phyloP scores from a whole-genome alignment of 2,113 vertebrate genomes.

The Macquaria ambigua region DNA sequence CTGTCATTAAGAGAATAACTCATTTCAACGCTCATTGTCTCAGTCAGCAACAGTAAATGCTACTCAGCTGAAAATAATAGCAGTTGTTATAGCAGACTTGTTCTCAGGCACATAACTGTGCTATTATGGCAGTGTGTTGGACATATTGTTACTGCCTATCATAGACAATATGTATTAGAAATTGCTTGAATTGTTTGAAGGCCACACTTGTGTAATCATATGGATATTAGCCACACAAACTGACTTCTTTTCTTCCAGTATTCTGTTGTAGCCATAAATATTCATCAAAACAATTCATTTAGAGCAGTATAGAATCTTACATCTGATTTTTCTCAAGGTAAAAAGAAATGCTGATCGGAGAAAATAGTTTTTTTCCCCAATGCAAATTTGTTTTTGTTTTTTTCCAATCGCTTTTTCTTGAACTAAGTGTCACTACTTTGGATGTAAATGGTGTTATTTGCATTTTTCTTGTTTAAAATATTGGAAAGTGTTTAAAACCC shows the following conservation, averaged over 20 bases:
- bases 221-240: background rate
- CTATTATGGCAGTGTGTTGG: slow-evolving; percentile 13
- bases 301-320: background rate
- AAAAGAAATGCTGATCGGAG: background rate
- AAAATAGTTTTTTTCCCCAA: background rate
- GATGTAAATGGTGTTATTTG: background rate
- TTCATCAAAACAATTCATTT: background rate
- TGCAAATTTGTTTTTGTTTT: background rate
- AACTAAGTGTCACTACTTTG: background rate
- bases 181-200: background rate
- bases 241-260: background rate
- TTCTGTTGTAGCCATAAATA: background rate
- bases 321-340: slow-evolving; percentile 1
- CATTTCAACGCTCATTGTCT: slow-evolving; percentile 41
- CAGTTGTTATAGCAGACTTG: slow-evolving; percentile 29
- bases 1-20: slow-evolving; percentile 62
- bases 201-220: background rate
- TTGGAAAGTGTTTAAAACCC: background rate
- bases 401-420: background rate
- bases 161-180: slow-evolving; percentile 3
- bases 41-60: slow-evolving; percentile 52
- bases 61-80: slow-evolving; percentile 48
- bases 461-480: background rate
- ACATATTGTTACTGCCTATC: background rate
- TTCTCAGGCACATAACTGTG: slow-evolving; percentile 12